Evolutionary conservation across 2,888 invertebrate species (phyloP).

Genomic region (Chrysotoxum bicinctum): DNA sequence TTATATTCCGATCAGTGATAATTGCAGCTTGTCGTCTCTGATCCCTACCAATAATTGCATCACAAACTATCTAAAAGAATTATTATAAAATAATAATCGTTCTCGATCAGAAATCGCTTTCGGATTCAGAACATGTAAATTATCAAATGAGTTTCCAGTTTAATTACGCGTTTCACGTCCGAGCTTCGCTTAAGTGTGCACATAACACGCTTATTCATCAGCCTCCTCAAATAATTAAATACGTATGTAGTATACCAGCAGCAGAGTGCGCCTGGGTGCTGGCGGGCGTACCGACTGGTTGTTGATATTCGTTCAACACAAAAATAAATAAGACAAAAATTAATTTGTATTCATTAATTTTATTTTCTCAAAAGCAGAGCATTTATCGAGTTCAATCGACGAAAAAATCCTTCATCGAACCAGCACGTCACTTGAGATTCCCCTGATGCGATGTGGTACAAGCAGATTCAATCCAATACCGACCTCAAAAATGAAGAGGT

Average conservation of each 20-base stretch:
- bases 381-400: constrained; percentile 36
- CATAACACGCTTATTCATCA: constrained; percentile 16
- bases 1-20: constrained; percentile 13
- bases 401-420: constrained; percentile 42
- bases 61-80: not conserved
- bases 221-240: not conserved
- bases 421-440: constrained; percentile 38
- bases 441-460: not conserved
- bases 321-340: constrained; percentile 5
- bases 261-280: constrained; percentile 13
- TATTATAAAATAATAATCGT: not conserved
- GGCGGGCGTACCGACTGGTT: not conserved
- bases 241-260: not conserved
- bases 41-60: not conserved
- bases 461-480: not conserved
- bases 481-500: constrained; percentile 32
- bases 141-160: constrained; percentile 60
- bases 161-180: constrained; percentile 65
- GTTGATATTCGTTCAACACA: not conserved
- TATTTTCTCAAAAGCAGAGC: constrained; percentile 37
- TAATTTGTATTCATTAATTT: constrained; percentile 9
- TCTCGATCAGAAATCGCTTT: constrained; percentile 4
- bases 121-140: constrained; percentile 60
- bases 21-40: not conserved
- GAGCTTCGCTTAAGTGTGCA: constrained; percentile 27